phyloP scores from a whole-genome alignment of 1,140 invertebrate species.

The Danaus melanippus region DNA sequence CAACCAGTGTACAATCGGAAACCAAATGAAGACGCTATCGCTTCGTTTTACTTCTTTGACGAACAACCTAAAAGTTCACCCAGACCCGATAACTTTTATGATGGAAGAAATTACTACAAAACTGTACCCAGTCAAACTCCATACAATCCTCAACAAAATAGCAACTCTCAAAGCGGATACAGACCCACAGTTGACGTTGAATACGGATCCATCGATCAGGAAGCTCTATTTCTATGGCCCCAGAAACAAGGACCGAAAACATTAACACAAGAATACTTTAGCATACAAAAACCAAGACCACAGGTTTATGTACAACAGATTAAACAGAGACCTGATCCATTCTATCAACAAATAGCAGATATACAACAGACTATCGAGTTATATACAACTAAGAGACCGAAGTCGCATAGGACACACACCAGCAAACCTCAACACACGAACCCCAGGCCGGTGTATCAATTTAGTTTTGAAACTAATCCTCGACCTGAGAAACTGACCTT shows the following conservation, averaged over 20 bases:
- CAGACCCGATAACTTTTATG: conserved; percentile 52
- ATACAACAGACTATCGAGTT: conserved; percentile 72
- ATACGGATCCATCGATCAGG: conserved; percentile 63
- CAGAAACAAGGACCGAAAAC: conserved; percentile 69
- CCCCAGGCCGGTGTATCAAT: conserved; percentile 62
- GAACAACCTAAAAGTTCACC: conserved; percentile 66
- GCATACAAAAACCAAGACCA: conserved; percentile 64
- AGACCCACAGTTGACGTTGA: conserved; percentile 54
- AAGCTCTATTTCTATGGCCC: conserved; percentile 63
- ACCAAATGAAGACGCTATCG: conserved; percentile 63
- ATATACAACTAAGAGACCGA: conserved; percentile 68
- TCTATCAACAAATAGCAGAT: conserved; percentile 71
- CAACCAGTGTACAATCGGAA: conserved; percentile 63
- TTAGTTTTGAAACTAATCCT: conserved; percentile 56
- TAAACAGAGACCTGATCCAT: conserved; percentile 58
- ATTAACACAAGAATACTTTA: conserved; percentile 67
- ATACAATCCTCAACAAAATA: conserved; percentile 32
- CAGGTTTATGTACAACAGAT: conserved; percentile 48
- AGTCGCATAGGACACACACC: conserved; percentile 44
- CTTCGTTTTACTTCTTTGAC: conserved; percentile 75
- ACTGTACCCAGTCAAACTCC: conserved; percentile 47
- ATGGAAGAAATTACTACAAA: conserved; percentile 67
- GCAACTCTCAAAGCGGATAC: conserved; percentile 46
- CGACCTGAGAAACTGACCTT: conserved; percentile 59
- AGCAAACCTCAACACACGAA: conserved; percentile 58